These are phyloP conservation scores for Oasisia sp. DNA, from an alignment of 2,888 invertebrate species.

Conservation along the genomic window DNA sequence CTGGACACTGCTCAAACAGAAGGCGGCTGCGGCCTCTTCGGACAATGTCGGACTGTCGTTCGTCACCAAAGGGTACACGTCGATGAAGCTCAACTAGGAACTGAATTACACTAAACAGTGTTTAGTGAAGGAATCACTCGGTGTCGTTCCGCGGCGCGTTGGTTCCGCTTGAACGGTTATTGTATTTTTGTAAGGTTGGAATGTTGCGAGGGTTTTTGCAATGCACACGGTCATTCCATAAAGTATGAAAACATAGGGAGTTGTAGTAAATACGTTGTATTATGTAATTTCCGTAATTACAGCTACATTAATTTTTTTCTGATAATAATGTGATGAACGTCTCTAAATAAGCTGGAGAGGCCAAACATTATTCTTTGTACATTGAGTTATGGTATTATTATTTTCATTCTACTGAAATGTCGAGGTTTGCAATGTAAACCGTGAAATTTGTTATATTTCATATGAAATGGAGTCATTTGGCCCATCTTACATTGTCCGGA, in stretches of 20 bases:
- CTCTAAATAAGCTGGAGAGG: neutral
- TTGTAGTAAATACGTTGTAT: neutral
- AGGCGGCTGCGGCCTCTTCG: conserved; percentile 22
- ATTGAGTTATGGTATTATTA: neutral
- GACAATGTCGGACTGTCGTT: neutral
- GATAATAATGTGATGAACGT: neutral
- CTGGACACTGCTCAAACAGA: conserved; percentile 38
- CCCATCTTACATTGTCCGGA: neutral
- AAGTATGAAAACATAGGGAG: neutral
- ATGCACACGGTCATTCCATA: neutral
- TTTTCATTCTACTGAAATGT: neutral
- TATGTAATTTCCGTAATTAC: neutral
- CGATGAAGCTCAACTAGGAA: neutral
- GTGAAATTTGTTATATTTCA: neutral
- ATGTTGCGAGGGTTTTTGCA: neutral
- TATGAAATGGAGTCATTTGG: neutral
- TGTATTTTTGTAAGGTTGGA: neutral
- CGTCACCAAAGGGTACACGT: conserved; percentile 2
- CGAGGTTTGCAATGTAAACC: neutral
- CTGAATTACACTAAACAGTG: neutral
- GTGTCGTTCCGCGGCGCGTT: neutral
- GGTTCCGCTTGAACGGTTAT: neutral
- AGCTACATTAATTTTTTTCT: neutral
- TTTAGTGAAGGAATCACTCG: neutral
- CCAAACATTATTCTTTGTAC: neutral